Conservation (phyloP, 2,888 invertebrate species). For the Alviniconcha strummeri region DNA sequence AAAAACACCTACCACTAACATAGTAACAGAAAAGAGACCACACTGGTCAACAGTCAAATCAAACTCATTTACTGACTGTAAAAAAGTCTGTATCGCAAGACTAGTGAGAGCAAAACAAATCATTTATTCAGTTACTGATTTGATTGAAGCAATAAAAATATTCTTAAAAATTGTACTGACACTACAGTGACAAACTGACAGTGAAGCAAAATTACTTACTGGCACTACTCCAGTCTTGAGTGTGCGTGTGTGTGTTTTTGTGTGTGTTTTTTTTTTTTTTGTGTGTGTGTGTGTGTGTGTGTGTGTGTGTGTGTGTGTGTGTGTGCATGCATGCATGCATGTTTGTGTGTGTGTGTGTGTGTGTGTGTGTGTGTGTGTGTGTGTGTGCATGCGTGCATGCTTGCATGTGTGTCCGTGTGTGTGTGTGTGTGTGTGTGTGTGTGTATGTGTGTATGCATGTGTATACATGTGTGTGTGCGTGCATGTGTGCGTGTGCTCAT, state of each 20-base stretch:
- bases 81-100: too few species aligned
- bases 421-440: neutral
- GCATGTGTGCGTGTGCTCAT: neutral
- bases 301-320: too few species aligned
- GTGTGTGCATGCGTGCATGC: neutral
- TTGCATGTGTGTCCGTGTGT: conserved; percentile 3
- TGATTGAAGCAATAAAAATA: neutral
- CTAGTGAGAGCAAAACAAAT: neutral
- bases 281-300: too few species aligned
- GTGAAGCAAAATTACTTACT: neutral
- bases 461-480: neutral
- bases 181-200: too few species aligned
- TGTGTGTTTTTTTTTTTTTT: too few species aligned
- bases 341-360: neutral
- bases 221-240: neutral
- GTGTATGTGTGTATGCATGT: neutral
- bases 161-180: neutral
- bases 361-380: neutral
- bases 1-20: too few species aligned
- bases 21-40: too few species aligned
- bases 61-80: neutral
- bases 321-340: too few species aligned
- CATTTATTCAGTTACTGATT: neutral
- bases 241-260: neutral
- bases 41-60: too few species aligned